Evolutionary conservation across 2,888 invertebrate genomes (phyloP).

Genomic region (Rhimphoctona megacephalus): DNA sequence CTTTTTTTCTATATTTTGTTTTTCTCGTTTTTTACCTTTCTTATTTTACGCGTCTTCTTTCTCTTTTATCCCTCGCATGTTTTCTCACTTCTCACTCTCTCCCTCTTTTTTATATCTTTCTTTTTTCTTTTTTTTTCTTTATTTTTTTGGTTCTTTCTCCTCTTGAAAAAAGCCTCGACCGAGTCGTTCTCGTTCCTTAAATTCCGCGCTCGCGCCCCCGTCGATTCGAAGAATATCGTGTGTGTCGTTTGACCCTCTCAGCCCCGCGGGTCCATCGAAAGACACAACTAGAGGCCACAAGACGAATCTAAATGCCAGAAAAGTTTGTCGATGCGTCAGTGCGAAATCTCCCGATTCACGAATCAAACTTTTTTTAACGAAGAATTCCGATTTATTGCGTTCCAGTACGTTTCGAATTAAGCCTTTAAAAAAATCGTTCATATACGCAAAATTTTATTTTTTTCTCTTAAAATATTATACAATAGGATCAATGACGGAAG

Average conservation of each 20-base stretch:
- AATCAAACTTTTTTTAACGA: neutral
- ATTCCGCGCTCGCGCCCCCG: conserved; percentile 68
- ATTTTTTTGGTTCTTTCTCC: conserved; percentile 18
- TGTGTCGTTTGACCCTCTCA: conserved; percentile 39
- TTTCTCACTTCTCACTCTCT: conserved; percentile 18
- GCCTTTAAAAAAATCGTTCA: neutral
- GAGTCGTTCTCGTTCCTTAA: conserved; percentile 67
- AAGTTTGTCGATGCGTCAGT: conserved; percentile 57
- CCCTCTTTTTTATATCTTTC: neutral
- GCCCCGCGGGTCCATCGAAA: conserved; percentile 30
- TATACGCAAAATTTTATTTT: neutral
- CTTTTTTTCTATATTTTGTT: conserved; percentile 66
- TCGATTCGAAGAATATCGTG: conserved; percentile 66
- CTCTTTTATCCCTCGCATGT: conserved; percentile 54
- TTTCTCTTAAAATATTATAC: neutral
- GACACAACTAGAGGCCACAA: conserved; percentile 1
- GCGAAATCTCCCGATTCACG: conserved; percentile 51
- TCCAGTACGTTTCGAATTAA: neutral
- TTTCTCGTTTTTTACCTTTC: conserved; percentile 20
- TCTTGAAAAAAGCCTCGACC: conserved; percentile 22
- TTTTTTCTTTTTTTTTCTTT: neutral
- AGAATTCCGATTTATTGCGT: neutral
- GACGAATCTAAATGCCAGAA: conserved; percentile 60
- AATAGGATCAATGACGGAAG: neutral
- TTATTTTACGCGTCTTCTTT: conserved; percentile 54